Base-by-base conservation (phyloP, 2,113 vertebrate genomes). In the Mus spicilegus region DNA sequence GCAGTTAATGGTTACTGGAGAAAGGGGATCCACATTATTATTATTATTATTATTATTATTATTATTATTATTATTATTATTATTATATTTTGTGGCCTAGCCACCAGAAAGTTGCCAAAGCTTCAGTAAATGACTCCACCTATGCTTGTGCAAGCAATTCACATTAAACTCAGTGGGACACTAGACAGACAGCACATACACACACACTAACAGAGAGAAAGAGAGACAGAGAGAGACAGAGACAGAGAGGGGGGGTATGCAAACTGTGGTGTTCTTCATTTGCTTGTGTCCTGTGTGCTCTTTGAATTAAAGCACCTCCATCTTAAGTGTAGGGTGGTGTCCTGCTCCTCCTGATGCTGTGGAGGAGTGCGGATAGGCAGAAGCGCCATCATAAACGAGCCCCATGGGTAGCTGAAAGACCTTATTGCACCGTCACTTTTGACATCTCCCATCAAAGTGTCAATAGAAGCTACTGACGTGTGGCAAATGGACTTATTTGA, bases 361-460 rank as follows among this genome's bases (percentile, higher is more conserved):
- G 39, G 63, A 42, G 24, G n/a, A 7, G 24, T 30, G 81, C 28
- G n/a, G 12, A 19, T 42, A 16, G 81, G 58, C 13, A 1, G 17
- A 16, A 33, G 26, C 0, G 5, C 1, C 72, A 14, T 72, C 67
- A 49, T 12, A 84, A 73, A 72, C 17, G 61, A 87, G 24, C 30
- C n/a, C 12, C 42, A 17, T 3, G 13, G 49, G 73, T 89, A 61
- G 89, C 30, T 69, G n/a, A 77, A 36, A 46, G 12, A 51, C 69
- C n/a, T 73, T 61, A 42, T n/a, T 20, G 16, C 22, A 46, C 12
- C 14, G 42, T 67, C n/a, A 28, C 72, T 80, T 95, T 92, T 82
- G 39, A 95, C 69, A 72, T n/a, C 58, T 80, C 16, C 89, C 56
- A 87, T 76, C 76, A 69, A 76, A 61, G 56, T 72, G 92, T 94